These are phyloP conservation scores for Pygmarrhopalites habei DNA, from an alignment of 1,140 invertebrate genomes.

Conservation along the genomic window DNA sequence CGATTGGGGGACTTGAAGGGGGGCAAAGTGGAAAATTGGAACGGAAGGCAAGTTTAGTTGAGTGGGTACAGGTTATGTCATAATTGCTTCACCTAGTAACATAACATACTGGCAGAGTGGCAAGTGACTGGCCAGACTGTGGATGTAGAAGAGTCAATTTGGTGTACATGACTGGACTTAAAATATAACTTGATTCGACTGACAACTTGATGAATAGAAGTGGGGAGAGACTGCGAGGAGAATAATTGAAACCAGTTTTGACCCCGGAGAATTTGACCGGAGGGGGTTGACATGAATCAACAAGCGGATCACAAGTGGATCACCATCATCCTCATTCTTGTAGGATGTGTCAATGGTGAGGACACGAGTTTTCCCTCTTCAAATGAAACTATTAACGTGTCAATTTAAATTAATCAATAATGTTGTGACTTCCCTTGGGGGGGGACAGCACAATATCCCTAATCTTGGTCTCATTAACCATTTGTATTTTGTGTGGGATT, in stretches of 20 bases:
- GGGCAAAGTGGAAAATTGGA: slow-evolving; percentile 1
- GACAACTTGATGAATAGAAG: background rate
- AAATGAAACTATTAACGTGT: no score
- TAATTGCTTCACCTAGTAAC: slow-evolving; percentile 7
- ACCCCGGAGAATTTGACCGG: background rate
- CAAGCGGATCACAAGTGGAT: background rate
- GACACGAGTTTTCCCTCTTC: no score
- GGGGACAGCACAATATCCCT: background rate
- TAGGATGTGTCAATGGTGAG: no score
- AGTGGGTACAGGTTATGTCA: background rate
- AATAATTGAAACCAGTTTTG: background rate
- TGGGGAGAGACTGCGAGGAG: background rate
- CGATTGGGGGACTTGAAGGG: no score
- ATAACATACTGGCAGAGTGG: background rate
- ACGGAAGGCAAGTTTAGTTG: background rate
- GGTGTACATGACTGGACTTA: background rate
- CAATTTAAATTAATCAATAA: no score
- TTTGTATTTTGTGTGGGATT: background rate
- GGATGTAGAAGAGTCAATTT: background rate
- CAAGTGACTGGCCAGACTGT: background rate
- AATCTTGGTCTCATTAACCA: background rate
- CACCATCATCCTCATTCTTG: background rate
- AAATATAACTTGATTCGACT: background rate
- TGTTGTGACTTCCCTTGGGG: background rate
- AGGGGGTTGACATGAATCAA: background rate